phyloP scores from a whole-genome alignment of 2,888 invertebrate genomes.

The Callinectes sapidus region DNA sequence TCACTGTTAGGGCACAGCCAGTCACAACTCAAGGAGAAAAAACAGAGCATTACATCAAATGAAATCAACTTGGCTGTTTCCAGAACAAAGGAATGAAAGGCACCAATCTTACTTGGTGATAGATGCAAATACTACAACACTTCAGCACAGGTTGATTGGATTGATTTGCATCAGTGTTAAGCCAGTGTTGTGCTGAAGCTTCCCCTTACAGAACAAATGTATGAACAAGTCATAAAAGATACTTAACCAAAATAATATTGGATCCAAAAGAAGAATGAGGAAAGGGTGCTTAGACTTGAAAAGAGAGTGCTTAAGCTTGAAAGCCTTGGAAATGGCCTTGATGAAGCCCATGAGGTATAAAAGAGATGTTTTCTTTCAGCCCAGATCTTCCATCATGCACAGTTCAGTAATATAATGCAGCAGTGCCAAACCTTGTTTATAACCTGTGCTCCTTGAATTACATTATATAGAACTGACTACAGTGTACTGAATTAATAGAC shows the following conservation, averaged over 20 bases:
- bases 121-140: not conserved
- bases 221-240: not conserved
- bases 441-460: not conserved
- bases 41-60: not conserved
- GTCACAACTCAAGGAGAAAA: not conserved
- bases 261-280: not conserved
- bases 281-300: not conserved
- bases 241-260: not conserved
- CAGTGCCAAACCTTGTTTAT: not conserved
- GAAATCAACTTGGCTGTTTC: not conserved
- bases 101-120: not conserved
- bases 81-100: not conserved
- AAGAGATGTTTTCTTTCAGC: not conserved
- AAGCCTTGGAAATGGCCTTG: conserved; percentile 1
- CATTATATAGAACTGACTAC: not conserved
- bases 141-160: not conserved
- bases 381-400: not conserved
- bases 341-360: not conserved
- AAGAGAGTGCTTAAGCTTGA: not conserved
- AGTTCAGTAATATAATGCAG: not conserved
- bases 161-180: not conserved
- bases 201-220: not conserved
- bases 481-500: not conserved
- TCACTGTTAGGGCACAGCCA: not conserved
- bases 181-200: not conserved